These are phyloP conservation scores for Cryptophagus acutangulus DNA, from an alignment of 2,888 invertebrate genomes.

Conservation along the genomic window DNA sequence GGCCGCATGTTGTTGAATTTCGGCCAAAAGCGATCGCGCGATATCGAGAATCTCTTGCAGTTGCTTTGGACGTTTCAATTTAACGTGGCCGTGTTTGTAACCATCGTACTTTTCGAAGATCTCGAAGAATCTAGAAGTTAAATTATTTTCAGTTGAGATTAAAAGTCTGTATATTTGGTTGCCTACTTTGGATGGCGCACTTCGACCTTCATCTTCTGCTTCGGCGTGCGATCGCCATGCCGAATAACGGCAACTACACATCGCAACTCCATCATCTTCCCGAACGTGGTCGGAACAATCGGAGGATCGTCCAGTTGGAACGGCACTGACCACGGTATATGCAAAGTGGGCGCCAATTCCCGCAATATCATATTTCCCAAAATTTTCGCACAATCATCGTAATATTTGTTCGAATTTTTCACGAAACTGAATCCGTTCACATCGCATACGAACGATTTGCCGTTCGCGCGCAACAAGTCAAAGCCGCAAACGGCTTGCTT, in stretches of 20 bases:
- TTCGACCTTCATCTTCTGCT: conserved; percentile 99
- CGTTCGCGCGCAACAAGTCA: conserved; percentile 94
- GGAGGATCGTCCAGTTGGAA: conserved; percentile 98
- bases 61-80: conserved; percentile 95
- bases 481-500: conserved; percentile 99
- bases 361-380: conserved; percentile 95
- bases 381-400: conserved; percentile 99
- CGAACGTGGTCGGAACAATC: conserved; percentile 97
- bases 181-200: conserved; percentile 88
- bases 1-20: conserved; percentile 81
- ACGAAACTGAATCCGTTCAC: conserved; percentile 99
- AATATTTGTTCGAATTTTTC: conserved; percentile 99
- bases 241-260: conserved; percentile 97
- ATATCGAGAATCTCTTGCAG: conserved; percentile 97
- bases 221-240: conserved; percentile 98
- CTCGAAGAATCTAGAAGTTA: conserved; percentile 80
- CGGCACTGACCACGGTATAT: conserved; percentile 96
- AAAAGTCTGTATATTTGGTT: conserved; percentile 6
- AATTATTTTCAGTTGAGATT: conserved; percentile 3
- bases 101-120: conserved; percentile 98
- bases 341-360: conserved; percentile 89
- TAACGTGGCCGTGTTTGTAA: conserved; percentile 91
- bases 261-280: conserved; percentile 89
- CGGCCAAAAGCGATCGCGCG: conserved; percentile 81
- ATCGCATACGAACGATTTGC: conserved; percentile 98